Evolutionary conservation across 1,140 invertebrate genomes (phyloP), one percentile per base, ranked within the genome.

Genomic region (Dreissena rostriformis): DNA sequence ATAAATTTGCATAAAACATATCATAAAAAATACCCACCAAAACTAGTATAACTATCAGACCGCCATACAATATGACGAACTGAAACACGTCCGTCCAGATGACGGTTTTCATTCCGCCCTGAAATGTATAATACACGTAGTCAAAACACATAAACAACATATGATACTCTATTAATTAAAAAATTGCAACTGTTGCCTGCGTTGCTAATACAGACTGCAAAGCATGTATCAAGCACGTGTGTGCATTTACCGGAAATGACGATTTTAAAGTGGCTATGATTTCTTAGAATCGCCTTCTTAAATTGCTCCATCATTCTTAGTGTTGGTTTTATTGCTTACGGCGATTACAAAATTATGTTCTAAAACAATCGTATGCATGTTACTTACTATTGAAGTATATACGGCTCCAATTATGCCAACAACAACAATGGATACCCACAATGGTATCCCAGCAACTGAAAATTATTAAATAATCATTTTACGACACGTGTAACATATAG

Each of bases 51-150:
- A 53, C 63, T 66, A 67, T 65, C 14, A 77, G 57, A 0, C 75
- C 75, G 12, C 57, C 57, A 67, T 39, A 77, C 29, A 77, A 26
- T 17, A 66, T 77, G 11, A 77, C 22, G 66, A 39, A 77, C 93
- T 98, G 97, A 82, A 98, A 96, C 0, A 97, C 96, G 92, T 98
- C 97, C 0, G 97, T 97, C 94, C 90, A 92, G 85, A 98, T 96
- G 0, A 98, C 97, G 8, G 97, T 97, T 93, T 98, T 98, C 95
- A 98, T 97, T 4, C 97, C 97, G 66, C 97, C 97, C 95, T 98
- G 92, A 19, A 28, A 49, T 39, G 49, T 39, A 71, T 22, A 71
- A 24, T 61, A 61, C 17, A 4, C 12, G 22, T 61, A 57, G 12
- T 19, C 12, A 12, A 19, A 12, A 57, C 53, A 14, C 19, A 57